phyloP scores from a whole-genome alignment of 64 coral and sea anemone species.

The Stichodactyla mertensii region DNA sequence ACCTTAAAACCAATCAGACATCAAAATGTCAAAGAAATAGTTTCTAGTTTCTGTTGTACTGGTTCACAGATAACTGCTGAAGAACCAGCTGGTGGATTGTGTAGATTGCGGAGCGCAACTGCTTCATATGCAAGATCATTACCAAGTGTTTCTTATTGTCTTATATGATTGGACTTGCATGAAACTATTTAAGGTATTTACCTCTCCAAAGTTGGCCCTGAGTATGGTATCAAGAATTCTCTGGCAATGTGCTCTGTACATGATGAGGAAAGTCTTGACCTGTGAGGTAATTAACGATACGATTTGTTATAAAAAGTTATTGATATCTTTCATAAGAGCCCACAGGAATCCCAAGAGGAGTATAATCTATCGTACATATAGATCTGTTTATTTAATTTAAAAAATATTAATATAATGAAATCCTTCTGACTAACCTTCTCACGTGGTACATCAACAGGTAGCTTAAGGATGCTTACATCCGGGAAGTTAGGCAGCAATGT shows the following conservation, averaged over 20 bases:
- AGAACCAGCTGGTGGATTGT: too few species aligned
- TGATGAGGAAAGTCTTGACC: conserved; percentile 98
- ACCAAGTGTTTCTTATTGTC: too few species aligned
- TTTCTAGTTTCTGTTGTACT: not conserved
- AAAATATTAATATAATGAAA: too few species aligned
- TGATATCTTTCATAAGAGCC: too few species aligned
- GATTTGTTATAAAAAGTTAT: not conserved
- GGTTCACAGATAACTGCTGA: too few species aligned
- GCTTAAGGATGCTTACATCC: conserved; percentile 52
- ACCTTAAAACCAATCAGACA: conserved; percentile 42
- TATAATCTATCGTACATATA: too few species aligned
- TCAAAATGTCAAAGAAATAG: not conserved
- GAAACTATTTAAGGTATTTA: conserved; percentile 14
- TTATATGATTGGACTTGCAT: too few species aligned
- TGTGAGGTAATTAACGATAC: conserved; percentile 12
- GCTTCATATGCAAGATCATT: too few species aligned
- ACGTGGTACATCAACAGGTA: conserved; percentile 69
- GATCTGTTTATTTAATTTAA: too few species aligned
- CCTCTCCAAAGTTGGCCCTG: conserved; percentile 97
- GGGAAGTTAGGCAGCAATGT: conserved; percentile 88
- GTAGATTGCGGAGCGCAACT: too few species aligned
- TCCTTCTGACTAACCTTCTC: conserved; percentile 62
- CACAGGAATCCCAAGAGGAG: too few species aligned
- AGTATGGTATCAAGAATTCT: conserved; percentile 90
- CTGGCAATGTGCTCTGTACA: conserved; percentile 98